These are phyloP conservation scores for Drosophila lini DNA, from an alignment of 1,140 invertebrate genomes.

Conservation along the genomic window DNA sequence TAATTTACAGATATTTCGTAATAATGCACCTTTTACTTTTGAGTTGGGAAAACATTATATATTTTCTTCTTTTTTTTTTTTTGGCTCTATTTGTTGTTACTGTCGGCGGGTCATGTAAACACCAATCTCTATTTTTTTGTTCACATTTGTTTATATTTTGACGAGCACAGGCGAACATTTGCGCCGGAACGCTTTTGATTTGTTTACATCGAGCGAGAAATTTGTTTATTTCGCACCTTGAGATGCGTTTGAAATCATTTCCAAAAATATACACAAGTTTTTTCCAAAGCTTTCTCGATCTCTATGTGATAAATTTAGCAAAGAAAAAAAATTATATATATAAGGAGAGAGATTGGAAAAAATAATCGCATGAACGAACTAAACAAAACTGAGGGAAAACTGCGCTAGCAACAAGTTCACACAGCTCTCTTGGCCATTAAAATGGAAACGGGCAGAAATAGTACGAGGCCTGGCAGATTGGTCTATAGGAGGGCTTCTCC, in stretches of 20 bases:
- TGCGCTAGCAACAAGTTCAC: slow-evolving; percentile 59
- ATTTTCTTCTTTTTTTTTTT: background rate
- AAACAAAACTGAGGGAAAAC: slow-evolving; percentile 28
- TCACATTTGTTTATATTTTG: slow-evolving; percentile 36
- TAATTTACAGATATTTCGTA: background rate
- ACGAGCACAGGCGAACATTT: slow-evolving; percentile 24
- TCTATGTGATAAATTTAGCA: slow-evolving; percentile 70
- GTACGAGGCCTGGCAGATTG: slow-evolving; percentile 17
- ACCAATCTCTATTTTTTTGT: background rate
- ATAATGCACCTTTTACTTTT: background rate
- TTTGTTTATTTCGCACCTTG: slow-evolving; percentile 79
- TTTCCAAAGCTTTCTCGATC: slow-evolving; percentile 23
- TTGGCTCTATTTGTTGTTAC: slow-evolving; percentile 34
- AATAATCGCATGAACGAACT: slow-evolving; percentile 75
- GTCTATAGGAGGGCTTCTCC: background rate
- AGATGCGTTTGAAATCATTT: slow-evolving; percentile 82
- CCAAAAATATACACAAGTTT: slow-evolving; percentile 69
- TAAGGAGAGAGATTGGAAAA: slow-evolving; percentile 39
- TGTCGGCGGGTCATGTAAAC: slow-evolving; percentile 21
- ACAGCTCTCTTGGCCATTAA: slow-evolving; percentile 70
- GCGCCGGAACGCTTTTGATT: slow-evolving; percentile 57
- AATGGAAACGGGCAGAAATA: slow-evolving; percentile 34
- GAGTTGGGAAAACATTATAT: background rate
- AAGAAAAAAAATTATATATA: slow-evolving; percentile 31
- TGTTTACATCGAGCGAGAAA: slow-evolving; percentile 67